Base-by-base conservation (phyloP, 1,140 invertebrate species). In the Pteromalus puparum region DNA sequence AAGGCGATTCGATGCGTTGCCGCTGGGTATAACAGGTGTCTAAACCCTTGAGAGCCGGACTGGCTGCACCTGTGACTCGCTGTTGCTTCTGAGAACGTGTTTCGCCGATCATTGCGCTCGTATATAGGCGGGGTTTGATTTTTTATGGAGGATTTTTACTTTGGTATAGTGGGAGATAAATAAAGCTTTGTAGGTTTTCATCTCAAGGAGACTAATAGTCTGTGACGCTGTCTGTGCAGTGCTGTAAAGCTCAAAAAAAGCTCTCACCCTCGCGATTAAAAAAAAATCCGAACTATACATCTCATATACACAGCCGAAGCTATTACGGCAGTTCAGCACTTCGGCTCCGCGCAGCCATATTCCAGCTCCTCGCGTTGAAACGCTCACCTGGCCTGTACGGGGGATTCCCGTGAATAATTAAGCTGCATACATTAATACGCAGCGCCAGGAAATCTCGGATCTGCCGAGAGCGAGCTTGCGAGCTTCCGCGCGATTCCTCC, bases 381-480 rank as follows among this genome's bases (percentile, higher is more conserved):
- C 87, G 89, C 88, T 92, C 89, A 89, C 88, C 89, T 89, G 88
- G 18, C 3, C 89, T 74, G 38, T 0, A 21, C 38, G 86, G 86
- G 86, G 84, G 21, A 61, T 61, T 78, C 82, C 87, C 30, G 34
- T 84, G 90, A 90, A 92, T 92, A 92, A 92, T 92, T 89, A 89
- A 88, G 87, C 88, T 87, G 90, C 89, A 91, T 92, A 91, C 92
- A 92, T 92, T 92, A 92, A 92, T 92, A 91, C 90, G 88, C 91
- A 90, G 12, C 87, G 24, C 74, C 86, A 88, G 21, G 86, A 90
- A 91, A 91, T 92, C 90, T 90, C 87, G 88, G 87, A 82, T 87
- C 82, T 88, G 70, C 53, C 30, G 67, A 84, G 85, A 21, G 42
- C 61, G 79, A 85, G 74, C 67, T 42, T 83, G 87, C 88, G 30